Evolutionary conservation across 53 echinoderm and acorn worm genomes (phyloP).

Genomic region (Actinopyga echinites): DNA sequence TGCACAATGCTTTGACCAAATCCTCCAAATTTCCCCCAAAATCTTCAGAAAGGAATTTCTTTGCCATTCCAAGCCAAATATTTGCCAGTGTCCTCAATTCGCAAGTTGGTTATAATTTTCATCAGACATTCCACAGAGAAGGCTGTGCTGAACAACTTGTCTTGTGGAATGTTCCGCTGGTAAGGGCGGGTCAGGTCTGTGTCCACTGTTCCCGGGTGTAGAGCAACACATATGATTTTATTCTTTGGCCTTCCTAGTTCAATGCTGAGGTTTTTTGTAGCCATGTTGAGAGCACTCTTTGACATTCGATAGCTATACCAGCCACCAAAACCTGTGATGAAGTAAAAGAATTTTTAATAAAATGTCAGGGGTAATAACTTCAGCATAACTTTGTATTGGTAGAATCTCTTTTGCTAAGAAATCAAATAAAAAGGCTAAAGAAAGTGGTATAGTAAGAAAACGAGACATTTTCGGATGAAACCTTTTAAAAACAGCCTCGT

Average conservation of each 20-base stretch:
- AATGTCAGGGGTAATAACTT: too few species aligned
- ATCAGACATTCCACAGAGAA: slow-evolving; percentile 71
- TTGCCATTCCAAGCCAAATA: slow-evolving; percentile 78
- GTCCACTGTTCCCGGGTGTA: slow-evolving; percentile 88
- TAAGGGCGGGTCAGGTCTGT: slow-evolving; percentile 85
- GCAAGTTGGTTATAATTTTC: slow-evolving; percentile 55
- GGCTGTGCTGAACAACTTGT: slow-evolving; percentile 66
- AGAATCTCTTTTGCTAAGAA: too few species aligned
- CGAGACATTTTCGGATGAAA: too few species aligned
- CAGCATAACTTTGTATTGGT: too few species aligned
- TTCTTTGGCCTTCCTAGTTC: slow-evolving; percentile 67
- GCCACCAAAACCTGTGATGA: slow-evolving; percentile 68
- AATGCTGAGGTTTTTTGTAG: slow-evolving; percentile 88
- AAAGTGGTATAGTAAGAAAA: too few species aligned
- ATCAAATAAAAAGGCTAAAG: too few species aligned
- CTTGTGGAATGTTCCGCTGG: slow-evolving; percentile 72
- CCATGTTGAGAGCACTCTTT: slow-evolving; percentile 93
- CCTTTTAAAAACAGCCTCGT: too few species aligned
- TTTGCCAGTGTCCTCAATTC: slow-evolving; percentile 72
- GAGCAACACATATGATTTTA: slow-evolving; percentile 73
- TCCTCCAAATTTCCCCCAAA: not conserved
- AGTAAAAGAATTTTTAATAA: too few species aligned
- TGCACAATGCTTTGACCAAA: not conserved
- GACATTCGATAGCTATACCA: slow-evolving; percentile 99
- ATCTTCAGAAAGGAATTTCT: slow-evolving; percentile 65